Conservation (phyloP, 2,888 invertebrate genomes). For the Nephrotoma guestfalica region DNA sequence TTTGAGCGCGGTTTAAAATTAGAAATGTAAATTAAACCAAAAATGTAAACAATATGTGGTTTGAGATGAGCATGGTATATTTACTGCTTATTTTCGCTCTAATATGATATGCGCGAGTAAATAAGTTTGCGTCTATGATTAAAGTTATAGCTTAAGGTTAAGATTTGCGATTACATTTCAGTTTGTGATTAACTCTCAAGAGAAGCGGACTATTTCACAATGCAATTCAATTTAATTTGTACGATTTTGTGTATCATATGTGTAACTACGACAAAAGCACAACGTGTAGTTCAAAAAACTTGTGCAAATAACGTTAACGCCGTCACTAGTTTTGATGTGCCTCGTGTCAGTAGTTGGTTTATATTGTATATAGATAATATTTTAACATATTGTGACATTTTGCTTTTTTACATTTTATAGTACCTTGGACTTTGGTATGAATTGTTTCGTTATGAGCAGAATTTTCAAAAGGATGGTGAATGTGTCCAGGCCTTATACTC, state of each 20-base stretch:
- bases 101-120: not conserved
- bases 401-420: not conserved
- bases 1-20: not conserved
- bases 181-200: not conserved
- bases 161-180: not conserved
- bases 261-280: not conserved
- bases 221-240: not conserved
- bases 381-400: not conserved
- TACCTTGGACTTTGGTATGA: slow-evolving; percentile 5
- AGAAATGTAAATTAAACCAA: not conserved
- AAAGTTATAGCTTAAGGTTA: not conserved
- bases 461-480: not conserved
- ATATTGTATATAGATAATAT: not conserved
- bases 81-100: not conserved
- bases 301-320: not conserved
- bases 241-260: not conserved
- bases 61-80: not conserved
- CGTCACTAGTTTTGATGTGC: not conserved
- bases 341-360: not conserved
- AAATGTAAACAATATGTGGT: not conserved
- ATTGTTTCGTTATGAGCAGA: slow-evolving; percentile 5
- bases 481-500: not conserved
- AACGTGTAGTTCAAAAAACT: not conserved
- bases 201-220: not conserved
- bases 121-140: not conserved